Percentiles rank a stretch among this genome's conserved stretches.
Evolutionary conservation across 2,888 invertebrate species (phyloP).

Genomic region (Nudaria mundana): DNA sequence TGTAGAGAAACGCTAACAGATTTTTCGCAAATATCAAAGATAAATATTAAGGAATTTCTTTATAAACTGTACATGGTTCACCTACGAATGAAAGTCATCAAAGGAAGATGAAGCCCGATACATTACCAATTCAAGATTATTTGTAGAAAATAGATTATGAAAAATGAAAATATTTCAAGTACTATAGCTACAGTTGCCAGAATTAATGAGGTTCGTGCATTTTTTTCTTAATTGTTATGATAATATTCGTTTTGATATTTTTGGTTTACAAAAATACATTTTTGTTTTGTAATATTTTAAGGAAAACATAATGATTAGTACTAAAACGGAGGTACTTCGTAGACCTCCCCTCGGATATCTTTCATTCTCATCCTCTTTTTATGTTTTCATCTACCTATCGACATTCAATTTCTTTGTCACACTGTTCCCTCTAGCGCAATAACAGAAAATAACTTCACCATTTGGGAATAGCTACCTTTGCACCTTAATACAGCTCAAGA

Average conservation of each 20-base stretch:
- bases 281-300: not conserved
- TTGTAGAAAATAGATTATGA: too few relatives aligned
- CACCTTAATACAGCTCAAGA: conserved; percentile 72
- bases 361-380: conserved; percentile 48
- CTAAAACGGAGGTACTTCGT: not conserved
- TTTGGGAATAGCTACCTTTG: conserved; percentile 66
- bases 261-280: not conserved
- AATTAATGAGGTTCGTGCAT: too few relatives aligned
- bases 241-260: too few relatives aligned
- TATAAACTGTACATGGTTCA: too few relatives aligned
- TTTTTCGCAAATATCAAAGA: not conserved
- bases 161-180: too few relatives aligned
- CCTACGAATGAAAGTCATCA: too few relatives aligned
- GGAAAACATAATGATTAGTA: conserved; percentile 5
- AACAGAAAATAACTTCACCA: conserved; percentile 64
- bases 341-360: conserved; percentile 21
- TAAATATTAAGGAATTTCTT: too few relatives aligned
- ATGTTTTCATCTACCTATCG: conserved; percentile 50
- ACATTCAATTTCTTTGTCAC: conserved; percentile 58
- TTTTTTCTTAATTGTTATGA: too few relatives aligned
- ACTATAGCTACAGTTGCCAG: too few relatives aligned
- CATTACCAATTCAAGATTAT: too few relatives aligned
- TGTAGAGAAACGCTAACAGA: not conserved
- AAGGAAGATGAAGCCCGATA: too few relatives aligned
- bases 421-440: conserved; percentile 46